A percentile compares a stretch with the other conserved stretches of the same genome.
These are phyloP conservation scores for Noctua fimbriata DNA, from an alignment of 2,888 invertebrate genomes.

Conservation along the genomic window DNA sequence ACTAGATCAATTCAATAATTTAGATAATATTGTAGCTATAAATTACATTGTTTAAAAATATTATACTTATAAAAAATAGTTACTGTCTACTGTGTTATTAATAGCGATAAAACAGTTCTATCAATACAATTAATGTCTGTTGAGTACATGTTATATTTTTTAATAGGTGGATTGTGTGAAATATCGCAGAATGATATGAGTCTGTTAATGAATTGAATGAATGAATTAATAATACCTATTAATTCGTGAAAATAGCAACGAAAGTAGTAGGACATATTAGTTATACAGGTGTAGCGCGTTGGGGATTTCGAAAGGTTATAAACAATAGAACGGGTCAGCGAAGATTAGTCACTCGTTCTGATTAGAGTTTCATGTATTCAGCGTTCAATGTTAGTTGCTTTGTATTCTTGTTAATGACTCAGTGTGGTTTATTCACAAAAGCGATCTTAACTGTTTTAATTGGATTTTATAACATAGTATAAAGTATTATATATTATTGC, in stretches of 20 bases:
- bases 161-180: constrained; percentile 41
- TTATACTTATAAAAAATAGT: constrained; percentile 19
- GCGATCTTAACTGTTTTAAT: constrained; percentile 28
- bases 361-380: constrained; percentile 72
- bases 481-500: constrained; percentile 1
- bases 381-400: constrained; percentile 62
- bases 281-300: constrained; percentile 43
- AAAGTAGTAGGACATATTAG: constrained; percentile 41
- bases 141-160: constrained; percentile 5
- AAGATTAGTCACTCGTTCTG: constrained; percentile 70
- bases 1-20: constrained; percentile 43
- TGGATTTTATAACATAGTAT: constrained; percentile 6
- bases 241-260: constrained; percentile 32
- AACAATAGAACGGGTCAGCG: constrained; percentile 68
- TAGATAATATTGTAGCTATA: constrained; percentile 31
- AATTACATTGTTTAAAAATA: constrained; percentile 30
- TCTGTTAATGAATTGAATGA: not conserved
- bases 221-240: not conserved
- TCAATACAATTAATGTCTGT: constrained; percentile 32
- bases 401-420: constrained; percentile 52
- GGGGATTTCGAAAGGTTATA: constrained; percentile 63
- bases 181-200: constrained; percentile 14
- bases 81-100: constrained; percentile 33
- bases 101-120: constrained; percentile 30
- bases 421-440: constrained; percentile 47